Percentiles rank a stretch among this genome's conserved stretches.
These are phyloP conservation scores for Chiloscyllium punctatum DNA, from an alignment of 2,797 vertebrate genomes.

Conservation along the genomic window DNA sequence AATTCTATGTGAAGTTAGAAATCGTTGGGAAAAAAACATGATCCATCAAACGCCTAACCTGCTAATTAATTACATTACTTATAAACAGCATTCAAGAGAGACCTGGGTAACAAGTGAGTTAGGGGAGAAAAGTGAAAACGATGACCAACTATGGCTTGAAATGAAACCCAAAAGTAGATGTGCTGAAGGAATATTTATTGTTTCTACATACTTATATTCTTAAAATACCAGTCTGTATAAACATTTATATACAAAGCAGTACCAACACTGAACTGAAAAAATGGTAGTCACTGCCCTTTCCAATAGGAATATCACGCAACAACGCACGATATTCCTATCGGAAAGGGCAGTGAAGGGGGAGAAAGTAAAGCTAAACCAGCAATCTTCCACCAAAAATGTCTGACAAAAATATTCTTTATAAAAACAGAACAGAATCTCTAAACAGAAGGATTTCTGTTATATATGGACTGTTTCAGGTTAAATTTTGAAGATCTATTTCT, in stretches of 20 bases:
- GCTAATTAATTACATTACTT: neutral
- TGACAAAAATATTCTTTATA: neutral
- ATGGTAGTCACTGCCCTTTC: neutral
- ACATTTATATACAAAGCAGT: neutral
- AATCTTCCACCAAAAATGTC: neutral
- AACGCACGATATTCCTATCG: no score
- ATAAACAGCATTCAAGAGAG: neutral
- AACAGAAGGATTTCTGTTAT: neutral
- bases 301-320: neutral
- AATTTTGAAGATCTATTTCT: neutral
- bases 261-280: neutral
- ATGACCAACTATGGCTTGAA: neutral
- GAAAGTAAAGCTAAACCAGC: neutral
- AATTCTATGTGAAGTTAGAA: neutral
- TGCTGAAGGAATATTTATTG: neutral
- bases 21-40: neutral
- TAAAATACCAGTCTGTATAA: neutral
- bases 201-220: neutral
- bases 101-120: neutral
- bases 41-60: neutral
- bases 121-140: neutral
- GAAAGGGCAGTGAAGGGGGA: no score
- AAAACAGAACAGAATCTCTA: neutral
- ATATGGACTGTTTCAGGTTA: neutral
- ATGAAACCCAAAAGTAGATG: neutral